Base-by-base conservation (phyloP, 2,888 invertebrate genomes). In the Dorcus parallelipipedus region DNA sequence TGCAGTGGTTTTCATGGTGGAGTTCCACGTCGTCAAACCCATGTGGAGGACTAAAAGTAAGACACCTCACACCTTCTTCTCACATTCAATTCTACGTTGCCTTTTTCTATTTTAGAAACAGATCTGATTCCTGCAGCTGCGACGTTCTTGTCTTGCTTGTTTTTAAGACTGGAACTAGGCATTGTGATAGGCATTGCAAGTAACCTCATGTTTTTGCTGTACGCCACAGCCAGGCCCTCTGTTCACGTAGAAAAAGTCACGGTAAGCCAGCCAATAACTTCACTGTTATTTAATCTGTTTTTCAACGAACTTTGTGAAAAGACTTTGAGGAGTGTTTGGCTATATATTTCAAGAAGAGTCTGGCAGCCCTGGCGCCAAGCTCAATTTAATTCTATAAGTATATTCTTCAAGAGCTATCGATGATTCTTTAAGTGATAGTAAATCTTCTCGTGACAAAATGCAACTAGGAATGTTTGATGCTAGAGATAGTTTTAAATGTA, bases 1-100 rank as follows among this genome's bases (percentile, higher is more conserved):
- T 38, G 88, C 89, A 23, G 89, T 89, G 3, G 81, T 88, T 38
- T 86, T 85, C 70, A 87, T 86, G 85, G 83, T 87, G 9, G 86
- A 87, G 65, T 77, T 85, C 59, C 83, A 84, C 62, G 84, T 86
- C 4, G 75, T 86, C 26, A 81, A 83, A 67, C 84, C 86, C 0
- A 85, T 87, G 75, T 87, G 86, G 86, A 78, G 81, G 64, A 84
- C 84, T 8, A 86, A 86, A 76, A 85, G 86, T 86, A 78, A 76
- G 79, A 33, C 26, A 7, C 26, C 20, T 20, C 26, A 33, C 5
- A 33, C 3, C 26, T 6, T 33, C 26, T 33, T 33, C 26, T 7
- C 6, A 5, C 26, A 6, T 33, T 33, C 26, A 33, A 33, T 6
- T 33, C 6, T 4, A 33, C 26, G 6, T 6, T 5, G 7, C 6